phyloP scores from a whole-genome alignment of 1,140 invertebrate genomes.

The Formica exsecta region DNA sequence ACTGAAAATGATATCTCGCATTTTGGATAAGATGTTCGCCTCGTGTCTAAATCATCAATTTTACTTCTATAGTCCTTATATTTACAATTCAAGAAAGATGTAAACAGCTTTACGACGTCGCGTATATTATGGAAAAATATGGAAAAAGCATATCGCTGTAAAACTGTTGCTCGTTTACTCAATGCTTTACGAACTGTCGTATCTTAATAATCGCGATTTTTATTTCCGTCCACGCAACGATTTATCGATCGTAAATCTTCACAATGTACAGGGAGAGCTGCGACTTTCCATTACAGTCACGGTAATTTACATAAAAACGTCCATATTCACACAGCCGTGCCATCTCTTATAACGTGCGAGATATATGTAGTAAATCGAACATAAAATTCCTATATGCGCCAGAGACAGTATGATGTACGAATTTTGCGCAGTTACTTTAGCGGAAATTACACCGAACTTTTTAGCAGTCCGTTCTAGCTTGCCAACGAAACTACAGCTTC shows the following conservation, averaged over 20 bases:
- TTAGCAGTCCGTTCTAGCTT: slow-evolving; percentile 7
- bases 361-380: slow-evolving; percentile 13
- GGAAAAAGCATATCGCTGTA: neutral
- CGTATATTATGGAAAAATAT: neutral
- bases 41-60: neutral
- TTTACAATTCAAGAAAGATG: slow-evolving; percentile 6
- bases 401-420: slow-evolving; percentile 34
- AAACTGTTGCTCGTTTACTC: neutral
- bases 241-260: neutral
- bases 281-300: neutral
- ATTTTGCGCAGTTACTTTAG: slow-evolving; percentile 34
- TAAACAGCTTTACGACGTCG: neutral
- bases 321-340: neutral
- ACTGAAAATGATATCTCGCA: no score
- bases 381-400: slow-evolving; percentile 37
- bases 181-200: neutral
- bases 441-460: slow-evolving; percentile 35
- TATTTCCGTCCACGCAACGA: neutral
- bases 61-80: neutral
- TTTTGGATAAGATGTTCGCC: neutral
- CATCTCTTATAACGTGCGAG: slow-evolving; percentile 8
- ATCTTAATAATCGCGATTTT: slow-evolving; percentile 41
- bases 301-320: slow-evolving; percentile 22
- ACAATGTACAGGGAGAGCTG: neutral
- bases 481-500: slow-evolving; percentile 41